phyloP scores from a whole-genome alignment of 2,113 vertebrate genomes.

The Oryzias celebensis region DNA sequence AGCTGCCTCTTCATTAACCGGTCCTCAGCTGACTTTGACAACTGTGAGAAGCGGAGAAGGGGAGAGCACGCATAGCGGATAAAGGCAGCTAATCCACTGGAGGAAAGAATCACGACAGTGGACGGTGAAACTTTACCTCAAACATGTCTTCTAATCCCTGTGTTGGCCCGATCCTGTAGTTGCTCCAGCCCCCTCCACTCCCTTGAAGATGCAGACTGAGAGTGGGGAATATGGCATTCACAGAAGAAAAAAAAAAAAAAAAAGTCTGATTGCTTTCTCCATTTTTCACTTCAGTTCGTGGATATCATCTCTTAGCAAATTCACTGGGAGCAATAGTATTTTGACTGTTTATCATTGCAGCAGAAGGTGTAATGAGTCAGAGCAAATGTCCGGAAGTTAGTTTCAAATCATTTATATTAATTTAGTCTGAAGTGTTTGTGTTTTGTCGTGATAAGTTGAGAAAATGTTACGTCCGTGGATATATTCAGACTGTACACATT shows the following conservation, averaged over 20 bases:
- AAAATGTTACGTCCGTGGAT: too few species aligned
- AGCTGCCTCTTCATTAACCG: slow-evolving; percentile 69
- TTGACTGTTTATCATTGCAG: slow-evolving; percentile 7
- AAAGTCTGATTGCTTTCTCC: slow-evolving; percentile 10
- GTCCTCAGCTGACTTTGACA: slow-evolving; percentile 71
- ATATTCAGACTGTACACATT: too few species aligned
- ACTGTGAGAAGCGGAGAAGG: slow-evolving; percentile 33
- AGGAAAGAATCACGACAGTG: slow-evolving; percentile 23
- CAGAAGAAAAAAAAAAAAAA: slow-evolving; percentile 20
- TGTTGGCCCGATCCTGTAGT: slow-evolving; percentile 1
- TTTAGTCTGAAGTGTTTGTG: too few species aligned
- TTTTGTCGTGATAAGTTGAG: too few species aligned
- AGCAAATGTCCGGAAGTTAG: slow-evolving; percentile 20
- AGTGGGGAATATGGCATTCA: slow-evolving; percentile 12
- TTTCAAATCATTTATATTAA: neutral
- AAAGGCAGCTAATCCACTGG: slow-evolving; percentile 21
- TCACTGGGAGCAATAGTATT: neutral
- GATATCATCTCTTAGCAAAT: neutral
- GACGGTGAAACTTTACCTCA: slow-evolving; percentile 45
- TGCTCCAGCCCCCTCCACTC: slow-evolving; percentile 16
- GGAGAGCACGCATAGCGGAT: slow-evolving; percentile 12
- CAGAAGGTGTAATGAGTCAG: slow-evolving; percentile 17
- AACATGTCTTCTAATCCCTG: slow-evolving; percentile 9
- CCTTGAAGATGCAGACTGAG: slow-evolving; percentile 13
- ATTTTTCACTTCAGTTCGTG: neutral